Evolutionary conservation across 2,797 vertebrate species (phyloP).

Genomic region (Argentina silus): DNA sequence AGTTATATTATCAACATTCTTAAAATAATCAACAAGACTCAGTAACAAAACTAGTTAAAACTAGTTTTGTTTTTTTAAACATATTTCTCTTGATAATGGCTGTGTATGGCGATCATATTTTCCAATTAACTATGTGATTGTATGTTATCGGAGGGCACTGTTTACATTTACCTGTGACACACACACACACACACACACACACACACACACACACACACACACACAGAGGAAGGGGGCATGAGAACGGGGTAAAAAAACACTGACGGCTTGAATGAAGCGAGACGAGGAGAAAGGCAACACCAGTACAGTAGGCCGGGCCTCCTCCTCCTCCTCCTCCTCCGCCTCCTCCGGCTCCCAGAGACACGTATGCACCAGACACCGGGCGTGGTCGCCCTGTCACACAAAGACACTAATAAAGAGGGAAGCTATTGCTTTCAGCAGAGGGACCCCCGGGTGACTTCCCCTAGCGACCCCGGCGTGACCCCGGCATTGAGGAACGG

Average conservation of each 20-base stretch:
- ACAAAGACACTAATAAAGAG: conserved; percentile 74
- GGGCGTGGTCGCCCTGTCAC: conserved; percentile 70
- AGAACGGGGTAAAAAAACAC: conserved; percentile 68
- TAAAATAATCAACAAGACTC: neutral
- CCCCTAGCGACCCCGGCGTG: conserved; percentile 68
- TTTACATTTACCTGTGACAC: conserved; percentile 53
- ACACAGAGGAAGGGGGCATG: conserved; percentile 58
- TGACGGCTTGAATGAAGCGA: conserved; percentile 74
- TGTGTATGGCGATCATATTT: neutral
- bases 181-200: conserved; percentile 20
- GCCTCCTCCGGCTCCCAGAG: conserved; percentile 71
- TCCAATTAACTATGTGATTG: neutral
- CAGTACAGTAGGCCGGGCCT: conserved; percentile 69
- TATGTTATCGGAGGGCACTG: conserved; percentile 57
- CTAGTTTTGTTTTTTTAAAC: neutral
- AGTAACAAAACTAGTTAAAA: neutral
- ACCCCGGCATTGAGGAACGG: conserved; percentile 68
- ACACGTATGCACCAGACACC: conserved; percentile 73
- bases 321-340: conserved; percentile 52
- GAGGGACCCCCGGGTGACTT: conserved; percentile 77
- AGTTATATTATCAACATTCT: neutral
- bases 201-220: conserved; percentile 44
- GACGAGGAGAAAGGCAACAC: conserved; percentile 74
- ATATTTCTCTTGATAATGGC: neutral
- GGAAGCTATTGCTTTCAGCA: conserved; percentile 76